These are phyloP conservation scores for Saimiri boliviensis DNA, from an alignment of 2,113 vertebrate genomes.

Conservation along the genomic window DNA sequence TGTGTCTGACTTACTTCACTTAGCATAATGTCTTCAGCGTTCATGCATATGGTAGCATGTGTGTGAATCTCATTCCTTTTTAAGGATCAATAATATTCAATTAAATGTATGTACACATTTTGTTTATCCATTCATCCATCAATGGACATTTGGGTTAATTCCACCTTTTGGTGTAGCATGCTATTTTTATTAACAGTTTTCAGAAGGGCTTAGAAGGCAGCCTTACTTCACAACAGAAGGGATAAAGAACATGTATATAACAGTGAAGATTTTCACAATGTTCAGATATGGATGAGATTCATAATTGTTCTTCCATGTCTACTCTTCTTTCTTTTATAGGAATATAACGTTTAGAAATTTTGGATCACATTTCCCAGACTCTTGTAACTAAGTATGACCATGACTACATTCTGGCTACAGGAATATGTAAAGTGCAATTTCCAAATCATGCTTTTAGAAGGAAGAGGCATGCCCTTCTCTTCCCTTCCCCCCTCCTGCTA, in stretches of 20 bases:
- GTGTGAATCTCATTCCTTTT: neutral
- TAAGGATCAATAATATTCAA: neutral
- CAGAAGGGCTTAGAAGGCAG: neutral
- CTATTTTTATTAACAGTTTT: neutral
- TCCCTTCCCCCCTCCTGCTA: neutral
- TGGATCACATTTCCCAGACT: neutral
- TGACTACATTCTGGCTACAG: neutral
- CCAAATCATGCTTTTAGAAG: neutral
- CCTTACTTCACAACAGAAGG: neutral
- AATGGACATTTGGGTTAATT: neutral
- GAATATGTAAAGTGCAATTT: neutral
- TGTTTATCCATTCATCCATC: neutral
- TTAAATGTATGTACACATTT: neutral
- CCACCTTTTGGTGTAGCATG: neutral
- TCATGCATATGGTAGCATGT: neutral
- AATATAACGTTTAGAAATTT: neutral
- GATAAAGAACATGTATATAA: neutral
- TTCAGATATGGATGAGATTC: neutral
- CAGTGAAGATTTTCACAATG: neutral
- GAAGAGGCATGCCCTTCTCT: neutral
- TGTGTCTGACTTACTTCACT: neutral
- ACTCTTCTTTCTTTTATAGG: neutral
- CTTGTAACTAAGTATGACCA: neutral
- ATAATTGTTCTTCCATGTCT: neutral
- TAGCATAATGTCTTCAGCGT: neutral